These are phyloP conservation scores for Andrena haemorrhoa DNA, from an alignment of 2,888 invertebrate species.

Conservation along the genomic window DNA sequence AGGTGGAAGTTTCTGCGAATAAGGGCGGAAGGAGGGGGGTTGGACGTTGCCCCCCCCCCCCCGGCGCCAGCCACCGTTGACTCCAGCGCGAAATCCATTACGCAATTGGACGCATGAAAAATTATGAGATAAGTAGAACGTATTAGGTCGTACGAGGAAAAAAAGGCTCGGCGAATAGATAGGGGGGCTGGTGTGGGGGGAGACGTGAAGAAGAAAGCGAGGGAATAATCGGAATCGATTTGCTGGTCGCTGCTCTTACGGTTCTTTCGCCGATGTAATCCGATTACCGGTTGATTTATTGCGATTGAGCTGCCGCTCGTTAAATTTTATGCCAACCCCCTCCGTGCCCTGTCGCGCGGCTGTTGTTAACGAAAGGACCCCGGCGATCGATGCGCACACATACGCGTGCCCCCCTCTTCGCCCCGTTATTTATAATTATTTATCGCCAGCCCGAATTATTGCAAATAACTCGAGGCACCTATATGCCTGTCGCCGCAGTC, in stretches of 20 bases:
- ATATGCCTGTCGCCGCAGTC: too few relatives aligned
- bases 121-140: slow-evolving; percentile 38
- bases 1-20: slow-evolving; percentile 1
- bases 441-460: not conserved
- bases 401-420: not conserved
- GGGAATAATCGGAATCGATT: slow-evolving; percentile 22
- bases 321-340: slow-evolving; percentile 1
- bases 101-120: slow-evolving; percentile 49
- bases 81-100: slow-evolving; percentile 51
- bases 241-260: not conserved
- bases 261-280: slow-evolving; percentile 19
- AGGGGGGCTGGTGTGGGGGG: too few relatives aligned
- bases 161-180: not conserved
- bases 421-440: not conserved
- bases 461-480: slow-evolving; percentile 21
- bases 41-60: slow-evolving; percentile 20
- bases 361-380: not conserved
- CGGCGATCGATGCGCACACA: slow-evolving; percentile 9
- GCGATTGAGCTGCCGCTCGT: slow-evolving; percentile 17
- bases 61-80: slow-evolving; percentile 17
- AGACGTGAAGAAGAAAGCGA: not conserved
- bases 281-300: slow-evolving; percentile 37
- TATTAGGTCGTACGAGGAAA: slow-evolving; percentile 2
- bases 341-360: not conserved
- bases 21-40: slow-evolving; percentile 23